Conservation (phyloP, 2,113 vertebrate genomes). For the Formicarius rufipectus region DNA sequence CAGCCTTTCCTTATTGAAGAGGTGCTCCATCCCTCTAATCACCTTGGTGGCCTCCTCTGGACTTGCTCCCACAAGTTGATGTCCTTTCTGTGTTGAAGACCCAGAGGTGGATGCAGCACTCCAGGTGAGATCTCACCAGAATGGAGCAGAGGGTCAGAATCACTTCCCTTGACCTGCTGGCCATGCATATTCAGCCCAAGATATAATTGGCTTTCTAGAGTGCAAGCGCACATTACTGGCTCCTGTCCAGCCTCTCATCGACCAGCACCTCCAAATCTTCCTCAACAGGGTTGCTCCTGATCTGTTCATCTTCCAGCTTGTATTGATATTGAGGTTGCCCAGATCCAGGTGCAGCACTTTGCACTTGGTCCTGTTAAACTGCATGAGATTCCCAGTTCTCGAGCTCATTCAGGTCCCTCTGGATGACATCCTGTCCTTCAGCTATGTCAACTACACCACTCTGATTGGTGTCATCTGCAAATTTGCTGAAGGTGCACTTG, state of each 20-base stretch:
- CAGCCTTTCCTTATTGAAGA: background rate
- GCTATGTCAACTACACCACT: background rate
- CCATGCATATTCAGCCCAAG: background rate
- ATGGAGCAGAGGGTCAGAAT: background rate
- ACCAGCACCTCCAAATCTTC: background rate
- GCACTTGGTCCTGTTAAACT: background rate
- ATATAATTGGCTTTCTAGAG: background rate
- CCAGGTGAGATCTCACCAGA: background rate
- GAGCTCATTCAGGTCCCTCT: background rate
- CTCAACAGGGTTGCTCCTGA: fast-evolving
- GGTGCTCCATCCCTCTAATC: background rate
- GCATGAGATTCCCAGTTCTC: fast-evolving
- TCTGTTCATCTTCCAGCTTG: background rate
- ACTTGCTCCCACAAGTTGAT: fast-evolving
- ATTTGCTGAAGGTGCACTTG: background rate
- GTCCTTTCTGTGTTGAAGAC: background rate
- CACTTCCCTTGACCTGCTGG: background rate
- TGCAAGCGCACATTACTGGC: background rate
- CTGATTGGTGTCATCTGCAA: too few species aligned
- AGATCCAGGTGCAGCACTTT: fast-evolving
- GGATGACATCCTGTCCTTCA: background rate
- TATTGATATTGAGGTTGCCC: fast-evolving
- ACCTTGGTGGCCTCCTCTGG: background rate
- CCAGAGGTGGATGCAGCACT: background rate
- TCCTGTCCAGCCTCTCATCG: background rate